A percentile compares a stretch with the other conserved stretches of the same genome.
phyloP scores from a whole-genome alignment of 1,140 invertebrate species.

The Drosophila nebulosa region DNA sequence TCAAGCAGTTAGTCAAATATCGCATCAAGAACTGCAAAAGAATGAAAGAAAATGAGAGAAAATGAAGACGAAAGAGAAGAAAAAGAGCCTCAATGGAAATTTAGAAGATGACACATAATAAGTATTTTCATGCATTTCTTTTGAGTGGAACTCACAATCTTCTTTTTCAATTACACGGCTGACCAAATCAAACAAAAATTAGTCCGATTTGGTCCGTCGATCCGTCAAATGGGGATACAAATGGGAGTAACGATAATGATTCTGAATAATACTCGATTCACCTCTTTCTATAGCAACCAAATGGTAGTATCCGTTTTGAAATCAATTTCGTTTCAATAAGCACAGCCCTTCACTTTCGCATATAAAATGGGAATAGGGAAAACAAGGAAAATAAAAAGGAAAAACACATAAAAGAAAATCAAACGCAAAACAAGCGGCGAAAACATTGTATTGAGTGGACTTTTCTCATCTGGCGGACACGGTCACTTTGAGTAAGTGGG shows the following conservation, averaged over 20 bases:
- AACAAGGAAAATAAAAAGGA: constrained; percentile 49
- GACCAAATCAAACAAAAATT: too few species aligned
- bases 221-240: background rate
- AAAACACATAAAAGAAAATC: constrained; percentile 73
- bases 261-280: too few species aligned
- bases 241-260: too few species aligned
- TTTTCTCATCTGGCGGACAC: too few species aligned
- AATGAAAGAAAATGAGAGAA: constrained; percentile 39
- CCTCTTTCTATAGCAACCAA: background rate
- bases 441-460: constrained; percentile 73
- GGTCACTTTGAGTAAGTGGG: background rate
- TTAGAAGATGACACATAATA: constrained; percentile 46
- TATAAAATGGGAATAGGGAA: constrained; percentile 22
- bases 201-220: too few species aligned
- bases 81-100: constrained; percentile 66
- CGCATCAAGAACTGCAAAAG: constrained; percentile 30
- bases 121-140: too few species aligned
- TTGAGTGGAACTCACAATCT: too few species aligned
- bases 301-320: background rate
- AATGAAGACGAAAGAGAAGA: constrained; percentile 11
- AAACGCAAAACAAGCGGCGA: constrained; percentile 73
- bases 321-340: constrained; percentile 40
- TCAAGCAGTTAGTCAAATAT: constrained; percentile 77
- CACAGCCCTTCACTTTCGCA: constrained; percentile 17
- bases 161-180: too few species aligned